These are phyloP conservation scores for Poeciliopsis retropinna DNA, from an alignment of 2,113 vertebrate species.

Conservation along the genomic window DNA sequence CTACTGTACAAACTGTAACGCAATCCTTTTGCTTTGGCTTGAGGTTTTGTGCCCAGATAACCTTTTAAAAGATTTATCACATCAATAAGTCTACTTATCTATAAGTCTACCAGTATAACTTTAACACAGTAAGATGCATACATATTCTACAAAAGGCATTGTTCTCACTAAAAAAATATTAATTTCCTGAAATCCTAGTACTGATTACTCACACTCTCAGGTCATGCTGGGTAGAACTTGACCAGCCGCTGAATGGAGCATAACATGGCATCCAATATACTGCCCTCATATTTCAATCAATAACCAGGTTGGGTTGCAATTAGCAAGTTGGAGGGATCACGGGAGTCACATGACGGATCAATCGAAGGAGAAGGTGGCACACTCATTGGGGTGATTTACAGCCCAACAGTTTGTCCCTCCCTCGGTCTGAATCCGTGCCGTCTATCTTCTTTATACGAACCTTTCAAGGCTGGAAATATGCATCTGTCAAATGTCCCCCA, in stretches of 20 bases:
- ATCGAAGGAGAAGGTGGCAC: conserved; percentile 57
- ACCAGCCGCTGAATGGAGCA: conserved; percentile 11
- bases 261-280: conserved; percentile 28
- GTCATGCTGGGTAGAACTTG: conserved; percentile 10
- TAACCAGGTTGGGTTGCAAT: conserved; percentile 67
- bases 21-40: conserved; percentile 49
- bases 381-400: conserved; percentile 77
- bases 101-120: conserved; percentile 38
- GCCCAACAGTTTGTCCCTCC: conserved; percentile 67
- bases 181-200: conserved; percentile 31
- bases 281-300: conserved; percentile 69
- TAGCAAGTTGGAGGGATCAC: conserved; percentile 52
- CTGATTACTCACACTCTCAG: not conserved
- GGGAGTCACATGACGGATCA: conserved; percentile 66
- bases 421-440: conserved; percentile 62
- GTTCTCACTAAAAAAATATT: conserved; percentile 15
- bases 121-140: conserved; percentile 10
- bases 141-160: not conserved
- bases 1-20: conserved; percentile 59
- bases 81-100: conserved; percentile 53
- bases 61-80: conserved; percentile 67
- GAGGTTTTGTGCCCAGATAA: conserved; percentile 52
- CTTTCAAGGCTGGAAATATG: conserved; percentile 79
- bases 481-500: conserved; percentile 76
- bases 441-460: conserved; percentile 78